Percentiles rank a stretch among this genome's conserved stretches.
Evolutionary conservation across 2,113 vertebrate species (phyloP).

Genomic region (Ageneiosus marmoratus): DNA sequence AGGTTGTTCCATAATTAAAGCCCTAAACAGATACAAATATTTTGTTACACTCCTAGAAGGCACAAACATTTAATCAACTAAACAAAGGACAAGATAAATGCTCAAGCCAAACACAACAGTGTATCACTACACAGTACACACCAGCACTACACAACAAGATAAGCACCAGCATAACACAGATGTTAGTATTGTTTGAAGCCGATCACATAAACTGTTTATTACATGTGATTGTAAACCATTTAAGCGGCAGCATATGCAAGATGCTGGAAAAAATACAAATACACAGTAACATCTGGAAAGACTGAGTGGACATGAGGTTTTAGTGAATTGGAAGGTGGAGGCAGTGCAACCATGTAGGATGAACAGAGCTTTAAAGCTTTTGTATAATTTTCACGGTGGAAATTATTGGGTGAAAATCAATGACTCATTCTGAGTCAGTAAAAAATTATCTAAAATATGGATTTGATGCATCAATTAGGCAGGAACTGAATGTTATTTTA

Average conservation of each 20-base stretch:
- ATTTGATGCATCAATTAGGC: background rate
- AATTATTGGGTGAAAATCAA: background rate
- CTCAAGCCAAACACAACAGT: background rate
- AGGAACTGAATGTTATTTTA: background rate
- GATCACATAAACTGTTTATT: slow-evolving; percentile 2
- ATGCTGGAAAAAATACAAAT: background rate
- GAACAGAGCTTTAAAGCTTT: background rate
- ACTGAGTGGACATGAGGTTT: background rate
- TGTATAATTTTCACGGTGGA: too few species aligned
- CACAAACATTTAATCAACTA: background rate
- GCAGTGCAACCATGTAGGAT: background rate
- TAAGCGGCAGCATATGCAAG: background rate
- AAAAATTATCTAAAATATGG: background rate
- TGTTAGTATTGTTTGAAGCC: background rate
- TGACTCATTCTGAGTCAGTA: background rate
- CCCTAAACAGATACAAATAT: background rate
- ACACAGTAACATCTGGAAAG: slow-evolving; percentile 1
- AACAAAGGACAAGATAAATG: background rate
- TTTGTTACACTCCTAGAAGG: background rate
- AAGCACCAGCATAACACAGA: background rate
- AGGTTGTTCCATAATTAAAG: too few species aligned
- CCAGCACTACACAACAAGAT: background rate
- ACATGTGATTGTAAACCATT: background rate
- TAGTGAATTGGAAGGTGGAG: background rate
- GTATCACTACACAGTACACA: too few species aligned